These are phyloP conservation scores for Cromileptes altivelis DNA, from an alignment of 2,113 vertebrate species.

Conservation along the genomic window DNA sequence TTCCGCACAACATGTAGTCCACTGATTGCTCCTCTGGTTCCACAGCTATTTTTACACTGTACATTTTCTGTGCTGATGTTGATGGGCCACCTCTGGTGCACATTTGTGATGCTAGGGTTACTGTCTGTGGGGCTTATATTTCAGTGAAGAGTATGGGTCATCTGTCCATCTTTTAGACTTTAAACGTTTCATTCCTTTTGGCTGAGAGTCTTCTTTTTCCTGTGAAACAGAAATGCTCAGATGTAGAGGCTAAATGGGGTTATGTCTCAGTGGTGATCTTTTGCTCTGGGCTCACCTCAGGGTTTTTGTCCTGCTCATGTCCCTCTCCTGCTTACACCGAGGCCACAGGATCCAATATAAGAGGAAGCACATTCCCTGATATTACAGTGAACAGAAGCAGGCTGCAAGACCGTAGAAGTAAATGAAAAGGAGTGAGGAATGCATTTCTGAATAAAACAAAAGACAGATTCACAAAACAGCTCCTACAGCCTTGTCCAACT, in stretches of 20 bases:
- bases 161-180: neutral
- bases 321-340: slow-evolving; percentile 7
- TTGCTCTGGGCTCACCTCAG: neutral
- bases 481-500: neutral
- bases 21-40: slow-evolving; percentile 71
- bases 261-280: slow-evolving; percentile 10
- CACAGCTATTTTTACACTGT: slow-evolving; percentile 52
- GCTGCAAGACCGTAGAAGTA: neutral
- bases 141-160: neutral
- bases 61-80: slow-evolving; percentile 19
- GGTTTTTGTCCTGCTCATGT: slow-evolving; percentile 22
- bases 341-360: slow-evolving; percentile 5
- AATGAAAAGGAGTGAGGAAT: neutral
- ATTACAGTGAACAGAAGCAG: neutral
- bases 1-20: slow-evolving; percentile 65
- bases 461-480: neutral
- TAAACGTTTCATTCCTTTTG: neutral
- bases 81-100: slow-evolving; percentile 44
- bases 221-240: neutral
- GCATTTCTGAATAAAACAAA: neutral
- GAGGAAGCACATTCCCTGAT: slow-evolving; percentile 1
- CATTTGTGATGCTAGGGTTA: slow-evolving; percentile 2
- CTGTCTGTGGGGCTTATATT: slow-evolving; percentile 6
- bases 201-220: neutral
- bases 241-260: slow-evolving; percentile 7